These are phyloP conservation scores for Cisticola juncidis DNA, from an alignment of 2,113 vertebrate species.

Conservation along the genomic window DNA sequence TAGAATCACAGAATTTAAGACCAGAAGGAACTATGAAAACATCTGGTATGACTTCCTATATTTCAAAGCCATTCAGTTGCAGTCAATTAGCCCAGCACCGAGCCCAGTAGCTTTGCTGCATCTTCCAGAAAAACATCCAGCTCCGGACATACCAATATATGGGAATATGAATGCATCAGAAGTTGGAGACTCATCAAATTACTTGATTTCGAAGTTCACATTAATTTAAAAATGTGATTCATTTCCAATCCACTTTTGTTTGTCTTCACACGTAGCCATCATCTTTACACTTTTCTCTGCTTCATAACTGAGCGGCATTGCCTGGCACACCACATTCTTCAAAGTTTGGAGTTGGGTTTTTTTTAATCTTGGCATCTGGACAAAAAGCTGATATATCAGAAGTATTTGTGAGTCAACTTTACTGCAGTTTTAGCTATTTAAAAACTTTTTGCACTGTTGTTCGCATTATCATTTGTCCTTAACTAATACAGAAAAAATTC, in stretches of 20 bases:
- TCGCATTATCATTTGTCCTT: neutral
- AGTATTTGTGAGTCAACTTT: neutral
- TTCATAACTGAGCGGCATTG: neutral
- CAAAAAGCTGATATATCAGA: neutral
- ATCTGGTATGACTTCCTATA: conserved; percentile 60
- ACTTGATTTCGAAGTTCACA: neutral
- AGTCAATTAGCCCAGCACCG: neutral
- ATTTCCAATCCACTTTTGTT: neutral
- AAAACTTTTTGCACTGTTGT: neutral
- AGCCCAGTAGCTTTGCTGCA: neutral
- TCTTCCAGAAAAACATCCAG: conserved; percentile 41
- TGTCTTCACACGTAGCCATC: neutral
- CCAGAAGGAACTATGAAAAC: conserved; percentile 46
- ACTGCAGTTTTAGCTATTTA: neutral
- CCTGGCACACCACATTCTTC: neutral
- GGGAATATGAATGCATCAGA: neutral
- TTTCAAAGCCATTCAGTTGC: conserved; percentile 47
- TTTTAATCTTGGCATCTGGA: neutral
- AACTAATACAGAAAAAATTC: neutral
- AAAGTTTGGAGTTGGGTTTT: neutral
- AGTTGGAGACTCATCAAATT: neutral
- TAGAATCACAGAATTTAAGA: conserved; percentile 40
- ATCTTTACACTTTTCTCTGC: neutral
- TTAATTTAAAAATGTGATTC: neutral
- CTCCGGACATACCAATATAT: neutral